A percentile compares a stretch with the other conserved stretches of the same genome.
Conservation (phyloP, 2,888 invertebrate species). For the Mongoloraphidia duomilia region DNA sequence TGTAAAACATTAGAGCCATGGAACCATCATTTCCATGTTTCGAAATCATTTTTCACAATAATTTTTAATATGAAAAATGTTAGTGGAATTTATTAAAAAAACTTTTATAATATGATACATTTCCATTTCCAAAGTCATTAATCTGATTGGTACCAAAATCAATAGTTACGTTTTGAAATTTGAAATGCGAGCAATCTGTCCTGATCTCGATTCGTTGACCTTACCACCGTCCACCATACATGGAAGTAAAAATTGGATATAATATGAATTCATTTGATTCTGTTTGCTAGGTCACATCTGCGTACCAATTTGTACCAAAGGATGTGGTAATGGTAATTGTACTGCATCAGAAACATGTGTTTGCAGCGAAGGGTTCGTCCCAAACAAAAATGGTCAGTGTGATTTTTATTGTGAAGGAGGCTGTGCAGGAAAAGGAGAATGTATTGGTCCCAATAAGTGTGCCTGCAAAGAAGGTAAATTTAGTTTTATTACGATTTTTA, state of each 20-base stretch:
- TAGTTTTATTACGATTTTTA: no score
- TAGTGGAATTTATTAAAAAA: no score
- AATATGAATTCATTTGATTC: not conserved
- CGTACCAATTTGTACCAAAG: slow-evolving; percentile 38
- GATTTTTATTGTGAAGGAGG: slow-evolving; percentile 26
- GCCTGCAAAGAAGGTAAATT: slow-evolving; percentile 28
- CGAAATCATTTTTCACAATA: no score
- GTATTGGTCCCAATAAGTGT: slow-evolving; percentile 34
- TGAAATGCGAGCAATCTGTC: not conserved
- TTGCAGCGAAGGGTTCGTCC: slow-evolving; percentile 29
- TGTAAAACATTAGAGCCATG: no score
- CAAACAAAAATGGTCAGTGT: slow-evolving; percentile 20
- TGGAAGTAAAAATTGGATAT: not conserved
- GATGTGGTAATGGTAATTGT: slow-evolving; percentile 39
- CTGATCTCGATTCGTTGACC: not conserved
- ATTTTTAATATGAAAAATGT: no score
- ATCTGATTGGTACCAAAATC: no score
- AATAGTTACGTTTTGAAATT: no score
- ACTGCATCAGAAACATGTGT: slow-evolving; percentile 40
- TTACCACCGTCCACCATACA: not conserved
- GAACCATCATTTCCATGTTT: no score
- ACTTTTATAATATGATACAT: no score
- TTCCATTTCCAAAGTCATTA: no score
- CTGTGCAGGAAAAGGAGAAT: slow-evolving; percentile 30
- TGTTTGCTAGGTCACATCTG: slow-evolving; percentile 30